Evolutionary conservation across 2,888 invertebrate species (phyloP).

Genomic region (Pyralis farinalis): DNA sequence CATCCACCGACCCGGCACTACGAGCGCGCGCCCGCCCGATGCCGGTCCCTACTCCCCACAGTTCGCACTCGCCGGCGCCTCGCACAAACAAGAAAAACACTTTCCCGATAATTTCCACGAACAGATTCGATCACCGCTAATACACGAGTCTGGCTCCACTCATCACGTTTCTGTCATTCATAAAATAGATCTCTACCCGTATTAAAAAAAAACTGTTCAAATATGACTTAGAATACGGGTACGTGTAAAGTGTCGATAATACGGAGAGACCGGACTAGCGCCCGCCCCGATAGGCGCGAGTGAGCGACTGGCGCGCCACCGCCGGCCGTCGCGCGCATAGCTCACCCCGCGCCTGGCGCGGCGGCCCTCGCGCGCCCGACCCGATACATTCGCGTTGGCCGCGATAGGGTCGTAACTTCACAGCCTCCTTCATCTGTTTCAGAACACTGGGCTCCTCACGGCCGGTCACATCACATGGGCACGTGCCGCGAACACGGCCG

Average conservation of each 20-base stretch:
- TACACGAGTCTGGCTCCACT: conserved; percentile 33
- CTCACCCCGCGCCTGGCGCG: conserved; percentile 33
- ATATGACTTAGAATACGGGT: conserved; percentile 33
- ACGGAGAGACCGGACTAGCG: conserved; percentile 39
- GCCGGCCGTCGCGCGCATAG: conserved; percentile 38
- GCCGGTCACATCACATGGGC: conserved; percentile 49
- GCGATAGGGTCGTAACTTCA: conserved; percentile 31
- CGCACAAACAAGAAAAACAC: conserved; percentile 69
- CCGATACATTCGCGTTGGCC: conserved; percentile 15
- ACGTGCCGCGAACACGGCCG: conserved; percentile 61
- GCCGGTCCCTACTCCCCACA: conserved; percentile 27
- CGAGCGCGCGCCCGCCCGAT: conserved; percentile 46
- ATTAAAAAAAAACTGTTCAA: conserved; percentile 38
- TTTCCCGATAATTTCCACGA: conserved; percentile 54
- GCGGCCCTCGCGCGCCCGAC: conserved; percentile 17
- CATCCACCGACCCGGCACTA: conserved; percentile 69
- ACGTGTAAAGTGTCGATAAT: conserved; percentile 41
- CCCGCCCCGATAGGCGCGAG: conserved; percentile 56
- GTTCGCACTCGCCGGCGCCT: conserved; percentile 27
- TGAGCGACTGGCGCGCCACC: conserved; percentile 56
- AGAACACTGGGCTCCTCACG: conserved; percentile 26
- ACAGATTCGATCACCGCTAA: conserved; percentile 29
- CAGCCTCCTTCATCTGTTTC: conserved; percentile 63
- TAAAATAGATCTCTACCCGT: conserved; percentile 25
- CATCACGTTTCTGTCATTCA: conserved; percentile 43